Evolutionary conservation across 2,797 vertebrate species (phyloP), one percentile per base, ranked within the genome.

Genomic region (Pangasius macronema): DNA sequence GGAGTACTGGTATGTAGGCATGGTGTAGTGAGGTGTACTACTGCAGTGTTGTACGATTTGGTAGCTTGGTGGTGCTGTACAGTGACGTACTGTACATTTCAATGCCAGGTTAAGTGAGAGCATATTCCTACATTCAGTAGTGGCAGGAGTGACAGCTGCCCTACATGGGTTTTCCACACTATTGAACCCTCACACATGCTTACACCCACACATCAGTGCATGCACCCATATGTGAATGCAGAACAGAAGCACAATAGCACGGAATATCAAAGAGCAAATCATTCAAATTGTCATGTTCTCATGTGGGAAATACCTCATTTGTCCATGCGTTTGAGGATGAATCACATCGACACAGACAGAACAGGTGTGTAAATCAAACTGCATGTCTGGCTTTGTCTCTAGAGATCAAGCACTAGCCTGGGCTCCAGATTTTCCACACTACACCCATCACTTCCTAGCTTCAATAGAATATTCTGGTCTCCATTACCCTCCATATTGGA

Each of bases 101-200:
- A 51, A 83, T 53, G 63, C 18, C 79, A 53, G 42, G 46, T 36
- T 68, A 83, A 49, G 42, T 36, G 20, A 80, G 30, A 79, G 59
- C 61, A 57, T 13, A 68, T 80, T 68, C 20, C 82, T 68, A 68
- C 46, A 22, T 55, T 33, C 39, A 68, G 42, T 27, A 67, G 22
- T 65, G 20, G 79, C 10, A 82, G 81, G 46, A 79, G 22, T 27
- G 75, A 86, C 49, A 59, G 63, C 51, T 82, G 24, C 22, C 39
- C 53, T 73, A 63, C 68, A 63, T 82, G 36, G 24, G 7, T 82
- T 63, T 82, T 82, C 46, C 68, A 63, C n/a, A 13, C 33, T 27
- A 36, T 59, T 86, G 22, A 73, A 59, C 57, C 11, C 61, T 51
- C 55, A 85, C 57, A 87, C 82, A 89, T 85, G 87, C 70, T 77